Evolutionary conservation across 2,113 vertebrate genomes (phyloP).

Genomic region (Callipepla californica): DNA sequence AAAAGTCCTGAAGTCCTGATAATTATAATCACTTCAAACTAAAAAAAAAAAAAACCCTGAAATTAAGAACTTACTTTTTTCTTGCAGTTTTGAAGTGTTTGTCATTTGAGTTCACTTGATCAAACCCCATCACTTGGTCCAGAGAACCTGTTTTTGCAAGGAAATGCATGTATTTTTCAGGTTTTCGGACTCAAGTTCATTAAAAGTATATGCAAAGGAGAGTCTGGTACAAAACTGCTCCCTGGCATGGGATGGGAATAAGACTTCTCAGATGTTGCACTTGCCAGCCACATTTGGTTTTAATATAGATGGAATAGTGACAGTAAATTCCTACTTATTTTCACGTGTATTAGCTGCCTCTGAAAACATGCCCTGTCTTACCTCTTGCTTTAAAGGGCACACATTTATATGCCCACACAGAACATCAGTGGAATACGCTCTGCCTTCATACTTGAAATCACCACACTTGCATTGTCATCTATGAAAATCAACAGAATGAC

Average conservation of each 20-base stretch:
- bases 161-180: background rate
- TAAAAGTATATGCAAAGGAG: background rate
- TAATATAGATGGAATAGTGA: background rate
- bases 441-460: background rate
- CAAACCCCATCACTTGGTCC: background rate
- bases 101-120: background rate
- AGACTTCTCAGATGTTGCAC: background rate
- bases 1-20: background rate
- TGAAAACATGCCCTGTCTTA: background rate
- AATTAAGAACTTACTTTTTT: background rate
- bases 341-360: accelerated
- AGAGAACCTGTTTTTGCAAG: background rate
- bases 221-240: background rate
- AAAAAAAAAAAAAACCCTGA: background rate
- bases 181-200: background rate
- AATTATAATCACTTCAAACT: background rate
- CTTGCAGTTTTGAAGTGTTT: background rate
- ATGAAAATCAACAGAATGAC: background rate
- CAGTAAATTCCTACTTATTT: background rate
- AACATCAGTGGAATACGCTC: background rate
- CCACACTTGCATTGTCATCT: background rate
- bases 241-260: background rate
- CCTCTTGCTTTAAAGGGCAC: background rate
- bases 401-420: background rate
- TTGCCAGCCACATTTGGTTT: background rate